Evolutionary conservation across 2,888 invertebrate genomes (phyloP), one percentile per base, ranked within the genome.

Genomic region (Dorcus hopei): DNA sequence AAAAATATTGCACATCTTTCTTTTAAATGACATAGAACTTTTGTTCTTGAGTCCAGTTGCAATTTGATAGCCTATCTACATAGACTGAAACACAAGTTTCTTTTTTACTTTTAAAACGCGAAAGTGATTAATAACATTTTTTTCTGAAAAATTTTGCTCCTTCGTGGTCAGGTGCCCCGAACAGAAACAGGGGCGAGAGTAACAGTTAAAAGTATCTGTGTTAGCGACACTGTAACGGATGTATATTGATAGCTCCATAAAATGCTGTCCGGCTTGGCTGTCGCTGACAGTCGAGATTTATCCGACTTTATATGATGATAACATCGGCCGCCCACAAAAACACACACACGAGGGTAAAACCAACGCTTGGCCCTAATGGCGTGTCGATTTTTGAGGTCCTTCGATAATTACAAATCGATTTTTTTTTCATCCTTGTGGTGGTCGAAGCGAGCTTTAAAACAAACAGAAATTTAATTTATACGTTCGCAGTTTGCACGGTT

Each of bases 211-310:
- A 65, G 64, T 65, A 62, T 45, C 45, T 23, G 62, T 75, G 76
- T 67, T 68, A 66, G 68, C 73, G 76, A 76, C 76, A 76, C 68
- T 75, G 75, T 76, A 75, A 74, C 77, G 74, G 76, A 77, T 77
- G 73, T 74, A 71, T 77, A 77, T 77, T 77, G 77, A 77, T 77
- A 75, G 75, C 72, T 68, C 71, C 72, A 70, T 76, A 76, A 75
- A 76, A 77, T 73, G 74, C 72, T 75, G 76, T 73, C 74, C 74
- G 69, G 73, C 65, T 63, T 58, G 62, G 59, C 73, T 77, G 77
- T 61, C 58, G 63, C 62, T 77, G 77, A 77, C 77, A 73, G 71
- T 68, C 61, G 71, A 76, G 75, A 77, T 77, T 77, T 77, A 77
- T 77, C 74, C 70, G 74, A 73, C 72, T 75, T 75, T 75, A 72